These are phyloP conservation scores for Myotis davidii DNA, from an alignment of 2,113 vertebrate genomes.

Conservation along the genomic window DNA sequence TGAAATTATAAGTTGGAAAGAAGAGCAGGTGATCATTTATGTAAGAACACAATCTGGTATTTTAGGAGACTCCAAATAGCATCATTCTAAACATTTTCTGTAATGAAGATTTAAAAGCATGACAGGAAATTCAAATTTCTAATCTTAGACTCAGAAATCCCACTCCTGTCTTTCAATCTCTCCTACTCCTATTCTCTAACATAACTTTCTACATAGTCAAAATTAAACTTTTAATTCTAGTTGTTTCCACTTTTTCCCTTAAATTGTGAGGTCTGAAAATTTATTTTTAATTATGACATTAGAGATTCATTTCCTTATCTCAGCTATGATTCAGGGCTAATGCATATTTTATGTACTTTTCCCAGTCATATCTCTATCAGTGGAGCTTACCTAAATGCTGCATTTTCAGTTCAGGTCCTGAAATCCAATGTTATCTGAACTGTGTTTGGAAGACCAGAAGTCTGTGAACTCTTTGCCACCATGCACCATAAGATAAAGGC, in stretches of 20 bases:
- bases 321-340: neutral
- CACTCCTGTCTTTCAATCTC: neutral
- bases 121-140: slow-evolving; percentile 38
- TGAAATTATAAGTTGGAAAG: neutral
- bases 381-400: neutral
- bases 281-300: neutral
- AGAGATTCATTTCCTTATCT: neutral
- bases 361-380: neutral
- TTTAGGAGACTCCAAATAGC: slow-evolving; percentile 21
- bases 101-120: slow-evolving; percentile 41
- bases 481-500: too few relatives aligned
- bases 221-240: neutral
- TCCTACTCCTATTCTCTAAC: neutral
- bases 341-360: neutral
- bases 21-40: slow-evolving; percentile 21
- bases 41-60: neutral
- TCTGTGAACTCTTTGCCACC: neutral
- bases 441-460: neutral
- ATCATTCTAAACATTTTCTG: neutral
- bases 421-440: neutral
- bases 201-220: neutral
- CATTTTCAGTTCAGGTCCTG: neutral
- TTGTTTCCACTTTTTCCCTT: neutral
- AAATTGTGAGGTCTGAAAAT: neutral
- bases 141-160: slow-evolving; percentile 54